Evolutionary conservation across 2,113 vertebrate genomes (phyloP).

Genomic region (Lamprologus ornatipinnis): DNA sequence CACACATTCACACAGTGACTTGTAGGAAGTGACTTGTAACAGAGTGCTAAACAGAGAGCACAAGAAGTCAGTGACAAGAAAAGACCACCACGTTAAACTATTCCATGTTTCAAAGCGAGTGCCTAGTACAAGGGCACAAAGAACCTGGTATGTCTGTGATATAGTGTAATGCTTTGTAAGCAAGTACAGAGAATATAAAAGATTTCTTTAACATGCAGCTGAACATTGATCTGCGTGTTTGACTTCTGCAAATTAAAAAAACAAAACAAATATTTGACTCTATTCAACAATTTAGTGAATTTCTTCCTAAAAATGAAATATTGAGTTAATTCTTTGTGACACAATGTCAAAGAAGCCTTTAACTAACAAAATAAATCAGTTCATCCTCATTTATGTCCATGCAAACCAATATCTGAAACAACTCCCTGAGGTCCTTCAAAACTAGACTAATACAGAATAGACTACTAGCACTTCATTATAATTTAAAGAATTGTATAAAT

Average conservation of each 20-base stretch:
- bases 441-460: not conserved
- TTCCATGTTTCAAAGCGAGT: fast-evolving
- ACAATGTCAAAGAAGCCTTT: not conserved
- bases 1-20: not conserved
- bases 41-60: not conserved
- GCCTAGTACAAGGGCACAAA: not conserved
- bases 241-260: not conserved
- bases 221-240: not conserved
- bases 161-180: not conserved
- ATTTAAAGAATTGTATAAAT: too few species aligned
- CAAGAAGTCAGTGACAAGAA: not conserved
- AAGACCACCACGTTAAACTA: not conserved
- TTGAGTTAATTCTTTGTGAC: not conserved
- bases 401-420: not conserved
- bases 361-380: not conserved
- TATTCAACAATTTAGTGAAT: not conserved
- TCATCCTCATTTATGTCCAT: not conserved
- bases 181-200: not conserved
- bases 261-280: not conserved
- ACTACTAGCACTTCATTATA: not conserved
- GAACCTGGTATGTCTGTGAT: not conserved
- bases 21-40: not conserved
- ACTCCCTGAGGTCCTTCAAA: not conserved
- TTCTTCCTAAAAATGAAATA: not conserved
- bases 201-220: not conserved